Conservation (phyloP, 2,113 vertebrate species). For the Python bivittatus region DNA sequence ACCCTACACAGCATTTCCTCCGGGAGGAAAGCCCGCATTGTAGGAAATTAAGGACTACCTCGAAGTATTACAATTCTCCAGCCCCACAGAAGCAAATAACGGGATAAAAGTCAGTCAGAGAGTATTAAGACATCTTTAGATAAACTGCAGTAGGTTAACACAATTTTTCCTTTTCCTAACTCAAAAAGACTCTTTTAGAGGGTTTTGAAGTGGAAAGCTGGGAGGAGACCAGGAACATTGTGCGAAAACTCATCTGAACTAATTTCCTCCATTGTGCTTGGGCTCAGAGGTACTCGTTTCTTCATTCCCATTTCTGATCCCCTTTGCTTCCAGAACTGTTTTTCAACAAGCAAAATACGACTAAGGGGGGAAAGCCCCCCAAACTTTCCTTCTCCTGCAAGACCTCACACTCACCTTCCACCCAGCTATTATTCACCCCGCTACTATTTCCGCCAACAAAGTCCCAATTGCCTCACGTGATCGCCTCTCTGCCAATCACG, state of each 20-base stretch:
- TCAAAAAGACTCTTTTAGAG: not conserved
- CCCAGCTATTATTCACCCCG: not conserved
- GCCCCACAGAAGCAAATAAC: not conserved
- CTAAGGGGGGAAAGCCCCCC: not conserved
- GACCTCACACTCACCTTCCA: not conserved
- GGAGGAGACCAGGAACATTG: not conserved
- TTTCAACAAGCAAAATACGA: too few species aligned
- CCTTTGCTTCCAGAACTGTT: too few species aligned
- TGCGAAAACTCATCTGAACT: not conserved
- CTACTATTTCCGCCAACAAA: conserved; percentile 5
- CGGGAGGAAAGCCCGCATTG: not conserved
- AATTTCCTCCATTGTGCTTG: not conserved
- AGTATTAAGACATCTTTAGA: not conserved
- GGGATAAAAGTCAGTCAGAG: not conserved
- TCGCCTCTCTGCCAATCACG: not conserved
- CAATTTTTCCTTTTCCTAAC: not conserved
- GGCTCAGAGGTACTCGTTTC: not conserved
- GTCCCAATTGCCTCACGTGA: not conserved
- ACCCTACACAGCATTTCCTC: not conserved
- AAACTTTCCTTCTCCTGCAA: not conserved
- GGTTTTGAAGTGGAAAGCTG: not conserved
- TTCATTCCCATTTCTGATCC: not conserved
- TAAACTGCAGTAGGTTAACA: not conserved
- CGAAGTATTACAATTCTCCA: not conserved
- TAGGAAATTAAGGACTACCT: not conserved